Percentiles rank a stretch among this genome's conserved stretches.
Conservation (phyloP, 2,113 vertebrate genomes). For the Cercopithecus mona region DNA sequence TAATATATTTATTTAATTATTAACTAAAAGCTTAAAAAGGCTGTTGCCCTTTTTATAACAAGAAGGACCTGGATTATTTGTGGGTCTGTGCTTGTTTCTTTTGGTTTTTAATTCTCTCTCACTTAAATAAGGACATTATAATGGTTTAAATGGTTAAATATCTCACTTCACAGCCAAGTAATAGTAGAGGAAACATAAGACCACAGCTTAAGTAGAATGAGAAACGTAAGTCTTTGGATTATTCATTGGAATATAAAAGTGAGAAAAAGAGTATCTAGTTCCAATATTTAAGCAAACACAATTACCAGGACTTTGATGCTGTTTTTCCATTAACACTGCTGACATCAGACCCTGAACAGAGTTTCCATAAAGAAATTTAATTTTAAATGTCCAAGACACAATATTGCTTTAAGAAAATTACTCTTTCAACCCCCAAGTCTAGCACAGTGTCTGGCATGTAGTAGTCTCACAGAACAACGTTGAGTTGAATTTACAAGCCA, state of each 20-base stretch:
- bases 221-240: background rate
- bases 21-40: background rate
- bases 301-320: background rate
- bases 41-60: background rate
- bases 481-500: background rate
- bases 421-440: background rate
- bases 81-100: background rate
- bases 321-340: background rate
- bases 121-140: background rate
- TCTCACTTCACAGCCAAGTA: background rate
- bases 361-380: constrained; percentile 1
- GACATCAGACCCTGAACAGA: background rate
- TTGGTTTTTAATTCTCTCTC: background rate
- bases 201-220: background rate
- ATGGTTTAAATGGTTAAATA: background rate
- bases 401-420: background rate
- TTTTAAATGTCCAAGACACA: background rate
- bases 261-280: background rate
- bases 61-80: background rate
- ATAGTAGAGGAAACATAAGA: background rate
- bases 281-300: background rate
- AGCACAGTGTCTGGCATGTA: background rate
- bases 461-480: background rate
- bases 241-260: background rate
- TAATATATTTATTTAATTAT: background rate